Conservation (phyloP, 2,888 invertebrate species). For the Conistra vaccinii region DNA sequence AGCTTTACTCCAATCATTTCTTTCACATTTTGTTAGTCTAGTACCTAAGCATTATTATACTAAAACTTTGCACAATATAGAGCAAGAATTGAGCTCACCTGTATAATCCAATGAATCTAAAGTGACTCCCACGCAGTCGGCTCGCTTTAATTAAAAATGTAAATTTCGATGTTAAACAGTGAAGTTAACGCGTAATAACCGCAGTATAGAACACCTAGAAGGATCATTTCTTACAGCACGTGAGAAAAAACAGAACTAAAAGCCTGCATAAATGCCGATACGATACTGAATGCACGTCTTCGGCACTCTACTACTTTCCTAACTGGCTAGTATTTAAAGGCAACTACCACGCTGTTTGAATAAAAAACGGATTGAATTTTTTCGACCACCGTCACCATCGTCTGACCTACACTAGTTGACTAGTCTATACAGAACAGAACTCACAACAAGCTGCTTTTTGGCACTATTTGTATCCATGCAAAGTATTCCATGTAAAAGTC, state of each 20-base stretch:
- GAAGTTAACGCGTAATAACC: constrained; percentile 32
- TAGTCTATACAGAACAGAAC: neutral
- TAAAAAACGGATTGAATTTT: neutral
- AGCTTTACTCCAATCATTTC: too few species aligned
- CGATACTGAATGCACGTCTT: neutral
- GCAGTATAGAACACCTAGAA: neutral
- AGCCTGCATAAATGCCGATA: neutral
- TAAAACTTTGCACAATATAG: constrained; percentile 24
- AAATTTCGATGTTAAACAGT: constrained; percentile 49
- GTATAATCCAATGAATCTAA: constrained; percentile 43
- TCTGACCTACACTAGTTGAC: neutral
- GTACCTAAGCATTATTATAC: constrained; percentile 10
- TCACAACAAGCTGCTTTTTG: neutral
- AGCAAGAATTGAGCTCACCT: constrained; percentile 9
- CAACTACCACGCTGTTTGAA: neutral
- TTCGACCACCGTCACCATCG: neutral
- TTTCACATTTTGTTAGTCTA: neutral
- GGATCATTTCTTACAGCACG: neutral
- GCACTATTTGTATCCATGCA: neutral
- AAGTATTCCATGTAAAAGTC: too few species aligned
- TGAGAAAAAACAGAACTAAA: neutral
- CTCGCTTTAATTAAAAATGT: constrained; percentile 59
- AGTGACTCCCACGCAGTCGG: constrained; percentile 43
- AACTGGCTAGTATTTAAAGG: too few species aligned
- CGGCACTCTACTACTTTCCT: too few species aligned